These are phyloP conservation scores for Percina caprodes DNA, from an alignment of 2,113 vertebrate species.

Conservation along the genomic window DNA sequence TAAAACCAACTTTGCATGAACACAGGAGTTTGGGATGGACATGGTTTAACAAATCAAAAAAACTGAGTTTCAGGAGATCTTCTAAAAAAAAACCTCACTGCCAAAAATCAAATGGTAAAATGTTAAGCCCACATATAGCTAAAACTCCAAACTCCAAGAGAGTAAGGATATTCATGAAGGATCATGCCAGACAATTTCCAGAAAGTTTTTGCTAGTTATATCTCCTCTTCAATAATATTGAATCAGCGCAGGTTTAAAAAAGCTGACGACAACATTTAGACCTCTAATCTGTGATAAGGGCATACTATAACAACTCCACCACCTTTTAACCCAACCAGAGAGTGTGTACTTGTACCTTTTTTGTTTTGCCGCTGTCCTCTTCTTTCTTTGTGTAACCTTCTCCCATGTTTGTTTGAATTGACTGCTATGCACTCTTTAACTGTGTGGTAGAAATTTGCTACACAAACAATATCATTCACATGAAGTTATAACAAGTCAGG, in stretches of 20 bases:
- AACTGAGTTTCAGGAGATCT: not conserved
- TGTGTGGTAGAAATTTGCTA: conserved; percentile 10
- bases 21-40: not conserved
- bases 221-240: not conserved
- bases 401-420: conserved; percentile 33
- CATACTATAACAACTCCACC: not conserved
- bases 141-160: not conserved
- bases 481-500: not conserved
- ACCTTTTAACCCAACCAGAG: conserved; percentile 2
- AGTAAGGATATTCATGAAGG: not conserved
- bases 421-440: conserved; percentile 19
- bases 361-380: conserved; percentile 15
- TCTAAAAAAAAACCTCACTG: not conserved
- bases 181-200: too few relatives aligned
- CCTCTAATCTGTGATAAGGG: not conserved
- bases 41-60: not conserved
- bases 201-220: not conserved
- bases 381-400: conserved; percentile 28
- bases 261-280: not conserved
- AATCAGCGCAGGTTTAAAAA: not conserved
- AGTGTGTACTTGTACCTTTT: not conserved
- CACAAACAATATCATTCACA: not conserved
- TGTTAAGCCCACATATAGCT: not conserved
- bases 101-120: not conserved
- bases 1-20: not conserved